Base-by-base conservation (phyloP, 1,140 invertebrate species). In the Helicorthomorpha holstii region DNA sequence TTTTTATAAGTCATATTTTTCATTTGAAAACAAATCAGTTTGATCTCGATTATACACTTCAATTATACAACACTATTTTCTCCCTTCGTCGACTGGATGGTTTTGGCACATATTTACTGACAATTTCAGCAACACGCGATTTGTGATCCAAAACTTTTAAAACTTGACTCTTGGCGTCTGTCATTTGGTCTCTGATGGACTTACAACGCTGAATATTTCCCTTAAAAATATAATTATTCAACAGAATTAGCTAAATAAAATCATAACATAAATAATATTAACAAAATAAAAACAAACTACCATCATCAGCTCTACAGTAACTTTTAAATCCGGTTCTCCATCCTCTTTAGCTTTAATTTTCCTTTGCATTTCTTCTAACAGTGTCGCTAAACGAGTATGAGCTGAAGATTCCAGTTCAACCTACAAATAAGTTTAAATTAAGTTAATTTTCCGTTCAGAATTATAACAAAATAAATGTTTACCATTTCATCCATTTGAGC, bases 171-270 rank as follows among this genome's bases (percentile, higher is more conserved):
- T 83, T 81, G 0, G 88, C 83, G 67, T 95, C 92, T 57, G 76
- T 73, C 65, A 95, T 82, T 54, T 91, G 89, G 66, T 95, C 91
- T 49, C 82, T 82, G 29, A 94, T 85, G 43, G 94, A 81, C 73
- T 83, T 88, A 65, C 88, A 90, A 45, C 92, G 75, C 69, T 97
- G 92, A 63, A 94, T 83, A 68, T 95, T 95, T 34, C 88, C 90
- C 82, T 89, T 67, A 51, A n/a, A n/a, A n/a, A n/a, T n/a, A n/a
- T n/a, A 73, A 68, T 54, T 46, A 55, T 57, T 51, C 59, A 59
- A 49, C 54, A 56, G 49, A n/a, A n/a, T n/a, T 54, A 53, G 44
- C 27, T 21, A 34, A 53, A 53, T 24, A 29, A 55, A 60, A 27
- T 53, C 54, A 52, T 44, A 38, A 48, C 25, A 21, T 27, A 53